Evolutionary conservation across 2,113 vertebrate genomes (phyloP).

Genomic region (Emydocephalus ijimae): DNA sequence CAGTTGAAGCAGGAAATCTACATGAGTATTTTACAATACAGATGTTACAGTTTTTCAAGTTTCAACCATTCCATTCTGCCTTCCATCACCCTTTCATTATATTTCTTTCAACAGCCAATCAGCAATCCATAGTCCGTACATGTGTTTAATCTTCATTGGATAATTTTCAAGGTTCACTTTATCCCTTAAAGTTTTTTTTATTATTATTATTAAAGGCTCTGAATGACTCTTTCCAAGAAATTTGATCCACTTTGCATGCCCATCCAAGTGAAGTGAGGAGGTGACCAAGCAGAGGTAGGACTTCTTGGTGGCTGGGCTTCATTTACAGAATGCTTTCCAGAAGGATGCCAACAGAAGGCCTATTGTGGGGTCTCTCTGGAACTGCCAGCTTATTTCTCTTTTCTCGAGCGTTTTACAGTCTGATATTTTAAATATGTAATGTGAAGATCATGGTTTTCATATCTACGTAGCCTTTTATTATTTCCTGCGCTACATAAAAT

Average conservation of each 20-base stretch:
- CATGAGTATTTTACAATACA: background rate
- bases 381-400: background rate
- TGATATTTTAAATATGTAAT: background rate
- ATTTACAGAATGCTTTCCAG: background rate
- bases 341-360: background rate
- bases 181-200: background rate
- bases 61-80: background rate
- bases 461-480: background rate
- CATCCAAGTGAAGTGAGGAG: too few species aligned
- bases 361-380: background rate
- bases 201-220: background rate
- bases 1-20: background rate
- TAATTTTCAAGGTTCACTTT: background rate
- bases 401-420: background rate
- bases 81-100: background rate
- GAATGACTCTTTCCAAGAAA: background rate
- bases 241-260: background rate
- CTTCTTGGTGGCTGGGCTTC: background rate
- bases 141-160: background rate
- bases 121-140: background rate
- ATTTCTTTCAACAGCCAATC: background rate
- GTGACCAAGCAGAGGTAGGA: background rate
- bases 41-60: background rate
- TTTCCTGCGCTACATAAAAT: background rate
- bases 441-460: background rate